Evolutionary conservation across 2,113 vertebrate genomes (phyloP).

Genomic region (Cyanoderma ruficeps): DNA sequence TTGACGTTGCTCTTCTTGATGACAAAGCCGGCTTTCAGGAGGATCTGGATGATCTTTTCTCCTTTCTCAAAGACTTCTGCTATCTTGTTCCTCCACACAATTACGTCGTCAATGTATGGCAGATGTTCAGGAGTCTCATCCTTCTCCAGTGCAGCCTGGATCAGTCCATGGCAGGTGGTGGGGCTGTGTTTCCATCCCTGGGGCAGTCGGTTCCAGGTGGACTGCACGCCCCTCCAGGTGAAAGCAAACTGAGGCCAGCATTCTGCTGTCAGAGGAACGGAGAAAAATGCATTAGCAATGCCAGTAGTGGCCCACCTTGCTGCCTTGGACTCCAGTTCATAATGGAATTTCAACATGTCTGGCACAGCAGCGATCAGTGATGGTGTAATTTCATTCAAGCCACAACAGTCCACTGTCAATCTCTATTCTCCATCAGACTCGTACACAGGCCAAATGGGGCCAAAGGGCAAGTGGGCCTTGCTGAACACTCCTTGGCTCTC

Average conservation of each 20-base stretch:
- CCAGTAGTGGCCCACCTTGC: rapidly evolving
- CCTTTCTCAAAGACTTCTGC: background rate
- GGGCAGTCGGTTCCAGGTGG: background rate
- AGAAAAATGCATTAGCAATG: rapidly evolving
- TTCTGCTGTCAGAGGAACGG: background rate
- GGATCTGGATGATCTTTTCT: background rate
- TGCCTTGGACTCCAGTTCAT: background rate
- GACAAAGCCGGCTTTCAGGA: background rate
- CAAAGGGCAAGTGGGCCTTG: background rate
- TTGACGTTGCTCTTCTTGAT: background rate
- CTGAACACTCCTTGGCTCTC: background rate
- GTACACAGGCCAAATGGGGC: background rate
- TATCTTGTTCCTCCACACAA: background rate
- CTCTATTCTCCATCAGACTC: background rate
- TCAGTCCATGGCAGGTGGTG: background rate
- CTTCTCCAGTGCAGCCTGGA: background rate
- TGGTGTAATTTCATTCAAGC: background rate
- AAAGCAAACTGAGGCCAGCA: background rate
- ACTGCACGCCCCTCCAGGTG: background rate
- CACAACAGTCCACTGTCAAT: background rate
- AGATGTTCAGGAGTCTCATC: background rate
- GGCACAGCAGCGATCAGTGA: background rate
- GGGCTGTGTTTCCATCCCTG: background rate
- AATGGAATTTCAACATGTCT: background rate
- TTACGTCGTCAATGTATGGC: background rate